Evolutionary conservation across 2,888 invertebrate species (phyloP).

Genomic region (Drosophila anomelani): DNA sequence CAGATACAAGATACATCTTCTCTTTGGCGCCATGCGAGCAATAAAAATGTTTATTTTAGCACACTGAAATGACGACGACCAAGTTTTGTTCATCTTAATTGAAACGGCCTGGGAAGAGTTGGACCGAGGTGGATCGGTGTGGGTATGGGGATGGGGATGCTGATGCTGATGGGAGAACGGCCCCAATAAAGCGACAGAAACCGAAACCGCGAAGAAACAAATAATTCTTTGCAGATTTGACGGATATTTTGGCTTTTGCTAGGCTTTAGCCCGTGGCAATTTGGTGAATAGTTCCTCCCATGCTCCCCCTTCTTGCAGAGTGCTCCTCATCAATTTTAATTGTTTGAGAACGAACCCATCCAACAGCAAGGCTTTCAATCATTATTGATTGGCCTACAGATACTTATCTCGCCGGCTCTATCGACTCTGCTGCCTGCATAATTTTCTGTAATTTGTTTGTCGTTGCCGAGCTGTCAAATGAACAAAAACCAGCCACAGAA

Average conservation of each 20-base stretch:
- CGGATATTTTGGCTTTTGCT: conserved; percentile 32
- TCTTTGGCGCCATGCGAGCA: conserved; percentile 69
- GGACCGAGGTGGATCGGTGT: conserved; percentile 3
- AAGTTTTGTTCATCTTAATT: conserved; percentile 59
- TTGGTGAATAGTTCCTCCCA: conserved; percentile 45
- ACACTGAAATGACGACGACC: conserved; percentile 56
- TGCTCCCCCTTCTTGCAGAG: conserved; percentile 8
- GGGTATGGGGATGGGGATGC: neutral
- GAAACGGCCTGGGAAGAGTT: conserved; percentile 50
- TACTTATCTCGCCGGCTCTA: conserved; percentile 10
- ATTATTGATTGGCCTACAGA: conserved; percentile 51
- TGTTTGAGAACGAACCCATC: conserved; percentile 40
- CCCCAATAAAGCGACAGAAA: conserved; percentile 27
- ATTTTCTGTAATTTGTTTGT: conserved; percentile 47
- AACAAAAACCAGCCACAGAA: conserved; percentile 44
- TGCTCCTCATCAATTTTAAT: conserved; percentile 63
- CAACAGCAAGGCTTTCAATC: conserved; percentile 52
- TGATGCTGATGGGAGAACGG: conserved; percentile 1
- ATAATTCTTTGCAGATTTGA: conserved; percentile 43
- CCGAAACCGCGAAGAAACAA: conserved; percentile 24
- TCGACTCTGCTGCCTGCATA: conserved; percentile 52
- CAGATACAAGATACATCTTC: conserved; percentile 52
- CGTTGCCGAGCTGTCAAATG: conserved; percentile 64
- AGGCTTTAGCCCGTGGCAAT: conserved; percentile 40
- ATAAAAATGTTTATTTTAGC: conserved; percentile 74